Conservation (phyloP, 2,888 invertebrate species). For the Lottia scabra region DNA sequence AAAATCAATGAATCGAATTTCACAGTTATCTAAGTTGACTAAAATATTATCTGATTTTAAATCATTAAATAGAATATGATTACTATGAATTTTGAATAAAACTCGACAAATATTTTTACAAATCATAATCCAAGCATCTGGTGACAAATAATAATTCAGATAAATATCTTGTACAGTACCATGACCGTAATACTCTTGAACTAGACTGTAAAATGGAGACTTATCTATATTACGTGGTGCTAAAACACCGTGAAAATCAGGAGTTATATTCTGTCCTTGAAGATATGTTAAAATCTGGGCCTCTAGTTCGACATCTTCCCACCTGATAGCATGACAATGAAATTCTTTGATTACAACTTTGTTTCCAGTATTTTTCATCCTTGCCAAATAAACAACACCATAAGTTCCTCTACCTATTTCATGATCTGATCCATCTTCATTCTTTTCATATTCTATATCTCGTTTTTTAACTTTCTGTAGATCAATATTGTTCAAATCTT, state of each 20-base stretch:
- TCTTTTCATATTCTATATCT: slow-evolving; percentile 23
- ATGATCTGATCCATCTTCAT: slow-evolving; percentile 28
- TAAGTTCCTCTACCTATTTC: slow-evolving; percentile 33
- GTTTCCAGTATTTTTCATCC: background rate
- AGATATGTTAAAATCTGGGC: slow-evolving; percentile 30
- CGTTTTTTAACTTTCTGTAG: slow-evolving; percentile 26
- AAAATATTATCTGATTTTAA: slow-evolving; percentile 22
- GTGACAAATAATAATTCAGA: background rate
- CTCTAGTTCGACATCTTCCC: slow-evolving; percentile 33
- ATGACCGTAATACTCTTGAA: slow-evolving; percentile 33
- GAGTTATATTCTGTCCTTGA: slow-evolving; percentile 30
- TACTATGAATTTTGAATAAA: slow-evolving; percentile 22
- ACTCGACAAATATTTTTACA: background rate
- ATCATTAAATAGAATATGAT: slow-evolving; percentile 31
- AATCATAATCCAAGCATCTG: background rate
- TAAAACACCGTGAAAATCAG: slow-evolving; percentile 29
- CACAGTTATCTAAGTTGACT: no score
- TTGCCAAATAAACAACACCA: slow-evolving; percentile 29
- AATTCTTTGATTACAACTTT: background rate
- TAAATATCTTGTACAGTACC: slow-evolving; percentile 8
- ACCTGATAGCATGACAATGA: slow-evolving; percentile 20
- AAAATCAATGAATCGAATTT: no score
- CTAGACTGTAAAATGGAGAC: slow-evolving; percentile 27
- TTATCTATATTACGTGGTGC: slow-evolving; percentile 13
- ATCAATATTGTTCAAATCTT: slow-evolving; percentile 23